Conservation (phyloP, 2,113 vertebrate genomes). For the Delphinus delphis region DNA sequence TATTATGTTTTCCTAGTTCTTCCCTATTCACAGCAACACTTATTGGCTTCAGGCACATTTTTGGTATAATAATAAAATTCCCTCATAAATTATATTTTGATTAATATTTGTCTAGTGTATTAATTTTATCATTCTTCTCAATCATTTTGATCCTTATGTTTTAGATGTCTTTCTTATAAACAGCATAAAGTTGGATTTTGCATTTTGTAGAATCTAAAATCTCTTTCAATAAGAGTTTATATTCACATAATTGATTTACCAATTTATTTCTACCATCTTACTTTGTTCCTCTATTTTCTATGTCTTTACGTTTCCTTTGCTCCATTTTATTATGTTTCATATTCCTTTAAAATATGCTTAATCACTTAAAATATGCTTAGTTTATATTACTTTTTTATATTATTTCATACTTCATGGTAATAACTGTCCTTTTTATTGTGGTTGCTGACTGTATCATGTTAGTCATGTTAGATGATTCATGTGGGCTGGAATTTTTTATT, state of each 20-base stretch:
- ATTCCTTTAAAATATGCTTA: not conserved
- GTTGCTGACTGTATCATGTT: not conserved
- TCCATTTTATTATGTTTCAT: not conserved
- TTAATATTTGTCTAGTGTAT: not conserved
- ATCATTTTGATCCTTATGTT: not conserved
- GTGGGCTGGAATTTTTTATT: not conserved
- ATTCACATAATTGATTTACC: not conserved
- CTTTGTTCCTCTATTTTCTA: conserved; percentile 6
- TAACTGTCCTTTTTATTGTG: not conserved
- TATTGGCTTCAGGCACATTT: not conserved
- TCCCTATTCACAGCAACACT: not conserved
- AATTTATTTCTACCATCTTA: not conserved
- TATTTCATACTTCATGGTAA: not conserved
- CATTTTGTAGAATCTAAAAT: not conserved
- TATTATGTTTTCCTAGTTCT: not conserved
- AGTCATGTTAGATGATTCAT: not conserved
- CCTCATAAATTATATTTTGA: not conserved
- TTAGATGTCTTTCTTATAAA: conserved; percentile 3
- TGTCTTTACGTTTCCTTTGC: not conserved
- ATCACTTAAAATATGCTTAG: not conserved
- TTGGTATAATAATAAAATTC: not conserved
- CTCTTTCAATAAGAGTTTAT: not conserved
- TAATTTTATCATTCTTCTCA: not conserved
- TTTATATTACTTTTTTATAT: not conserved
- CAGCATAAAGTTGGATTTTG: not conserved